Evolutionary conservation across 92 coral and sea anemone species (phyloP), one percentile per base, ranked within the genome.

Genomic region (Phenganax subtilis): DNA sequence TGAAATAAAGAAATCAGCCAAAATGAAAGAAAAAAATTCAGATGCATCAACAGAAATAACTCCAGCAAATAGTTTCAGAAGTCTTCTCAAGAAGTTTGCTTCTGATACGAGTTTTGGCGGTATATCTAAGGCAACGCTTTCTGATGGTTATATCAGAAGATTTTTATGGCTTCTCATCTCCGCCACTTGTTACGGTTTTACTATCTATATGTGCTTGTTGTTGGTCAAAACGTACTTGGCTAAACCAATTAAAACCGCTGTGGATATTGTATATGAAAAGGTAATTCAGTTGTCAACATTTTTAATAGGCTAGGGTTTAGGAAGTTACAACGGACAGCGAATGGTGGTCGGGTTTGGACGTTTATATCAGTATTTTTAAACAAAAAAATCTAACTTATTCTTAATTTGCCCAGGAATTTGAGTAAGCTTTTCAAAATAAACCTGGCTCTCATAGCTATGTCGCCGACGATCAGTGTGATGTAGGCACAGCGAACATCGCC

Each of bases 21-120:
- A 68, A 10, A 68, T 44, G 53, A 37, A 37, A 37, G 47, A 37
- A 37, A 37, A 37, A 37, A 30, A 10, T 4, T 44, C 52, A 7
- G 47, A 54, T 10, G 52, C 29, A 68, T 20, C 73, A 11, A n/a
- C 47, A 27, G 73, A 68, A 68, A 73, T 51, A 55, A 73, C 58
- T 15, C 77, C 59, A 1, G 54, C 37, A 20, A 73, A 73, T 11
- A 73, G 80, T 25, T 54, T 75, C 80, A 75, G 66, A 17, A 25
- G 31, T n/a, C 80, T 75, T 2, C 52, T 75, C 16, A 75, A 75
- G 63, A 29, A 75, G 2, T 75, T 75, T 29, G 80, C 80, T 3
- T 75, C 80, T 20, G 80, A 75, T 27, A 75, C 80, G 15, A 75
- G 80, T 20, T 75, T 75, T 75, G 80, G 80, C 6, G 80, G 80